Conservation (phyloP, 53 echinoderm and acorn worm species). For the Apostichopus leukothele region DNA sequence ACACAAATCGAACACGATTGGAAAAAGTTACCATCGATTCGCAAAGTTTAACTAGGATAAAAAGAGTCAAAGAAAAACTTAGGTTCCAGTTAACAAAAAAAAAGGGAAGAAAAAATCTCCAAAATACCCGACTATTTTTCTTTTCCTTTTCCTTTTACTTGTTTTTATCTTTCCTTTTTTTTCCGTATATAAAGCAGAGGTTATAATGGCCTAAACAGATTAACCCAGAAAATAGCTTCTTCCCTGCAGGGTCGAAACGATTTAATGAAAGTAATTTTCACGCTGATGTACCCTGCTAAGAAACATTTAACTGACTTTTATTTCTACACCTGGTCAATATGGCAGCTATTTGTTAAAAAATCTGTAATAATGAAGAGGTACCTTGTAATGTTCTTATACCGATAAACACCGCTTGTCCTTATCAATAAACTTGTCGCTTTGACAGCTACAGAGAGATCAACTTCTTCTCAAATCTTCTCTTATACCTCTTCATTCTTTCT, state of each 20-base stretch:
- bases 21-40: conserved; percentile 42
- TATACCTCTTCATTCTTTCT: neutral
- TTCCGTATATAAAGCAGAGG: conserved; percentile 6
- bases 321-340: conserved; percentile 45
- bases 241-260: conserved; percentile 33
- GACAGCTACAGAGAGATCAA: conserved; percentile 3
- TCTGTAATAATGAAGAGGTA: conserved; percentile 39
- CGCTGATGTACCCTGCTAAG: conserved; percentile 31
- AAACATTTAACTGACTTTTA: conserved; percentile 35
- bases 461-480: neutral
- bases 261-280: conserved; percentile 43
- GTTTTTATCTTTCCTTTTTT: neutral
- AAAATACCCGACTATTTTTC: neutral
- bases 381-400: conserved; percentile 18
- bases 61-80: neutral
- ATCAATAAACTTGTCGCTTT: neutral
- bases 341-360: conserved; percentile 41
- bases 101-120: neutral
- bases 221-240: conserved; percentile 39
- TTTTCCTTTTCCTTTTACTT: neutral
- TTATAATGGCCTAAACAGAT: conserved; percentile 39
- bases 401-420: conserved; percentile 26
- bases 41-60: neutral
- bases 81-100: neutral
- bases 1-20: conserved; percentile 42